Evolutionary conservation across 2,113 vertebrate species (phyloP), one percentile per base, ranked within the genome.

Genomic region (Pelmatolapia mariae): DNA sequence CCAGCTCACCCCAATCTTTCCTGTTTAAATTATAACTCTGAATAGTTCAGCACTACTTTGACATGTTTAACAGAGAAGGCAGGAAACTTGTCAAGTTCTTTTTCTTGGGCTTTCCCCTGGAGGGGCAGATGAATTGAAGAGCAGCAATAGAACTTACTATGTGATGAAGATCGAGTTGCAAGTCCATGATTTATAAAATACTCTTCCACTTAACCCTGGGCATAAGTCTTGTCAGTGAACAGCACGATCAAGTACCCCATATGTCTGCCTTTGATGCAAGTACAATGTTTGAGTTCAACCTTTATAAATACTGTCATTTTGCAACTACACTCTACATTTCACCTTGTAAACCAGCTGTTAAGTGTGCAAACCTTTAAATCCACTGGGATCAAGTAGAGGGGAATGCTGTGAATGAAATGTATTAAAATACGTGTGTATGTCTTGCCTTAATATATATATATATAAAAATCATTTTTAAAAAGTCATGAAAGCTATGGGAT

Each of bases 321-420:
- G 57, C 87, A 82, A 26, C 61, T 57, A 87, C 45, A 56, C 52
- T 63, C 81, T 50, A 54, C 50, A 84, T 40, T 83, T 89, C 36
- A 63, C 89, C 84, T 89, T 86, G 84, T 76, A 80, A 91, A 85
- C 45, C 10, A 66, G 78, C 85, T 92, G 89, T 86, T 89, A 85
- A 86, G 26, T 33, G 82, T 29, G 66, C 52, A 76, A 89, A 90
- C 84, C 86, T 86, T 78, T 47, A 85, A 92, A 91, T 92, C 91
- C 86, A 53, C 31, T 10, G 63, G 87, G 89, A 93, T 83, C 84
- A 87, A 91, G 85, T 54, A 80, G 80, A 84, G 22, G 45, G 47
- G 63, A 80, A 87, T 38, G 71, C 71, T 22, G 43, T 59, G 83
- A 91, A 80, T 78, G 50, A 90, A 92, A 91, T 56, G 15, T 76